A percentile compares a stretch with the other conserved stretches of the same genome.
Evolutionary conservation across 2,113 vertebrate genomes (phyloP).

Genomic region (Phyllostomus discolor): DNA sequence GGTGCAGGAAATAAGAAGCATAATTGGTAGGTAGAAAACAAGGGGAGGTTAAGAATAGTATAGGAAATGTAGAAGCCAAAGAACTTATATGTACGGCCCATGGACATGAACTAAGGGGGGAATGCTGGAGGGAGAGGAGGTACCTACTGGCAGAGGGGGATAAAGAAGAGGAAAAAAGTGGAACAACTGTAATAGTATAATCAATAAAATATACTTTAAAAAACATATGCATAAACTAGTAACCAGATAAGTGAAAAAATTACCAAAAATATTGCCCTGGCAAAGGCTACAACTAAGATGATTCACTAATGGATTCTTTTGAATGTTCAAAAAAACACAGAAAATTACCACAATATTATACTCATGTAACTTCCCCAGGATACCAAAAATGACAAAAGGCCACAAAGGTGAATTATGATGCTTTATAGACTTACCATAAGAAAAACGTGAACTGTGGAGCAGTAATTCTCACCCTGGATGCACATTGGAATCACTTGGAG

Average conservation of each 20-base stretch:
- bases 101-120: too few relatives aligned
- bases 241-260: neutral
- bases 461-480: neutral
- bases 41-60: too few relatives aligned
- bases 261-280: neutral
- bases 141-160: too few relatives aligned
- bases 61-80: too few relatives aligned
- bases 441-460: neutral
- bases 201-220: neutral
- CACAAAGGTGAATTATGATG: neutral
- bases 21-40: too few relatives aligned
- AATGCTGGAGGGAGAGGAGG: too few relatives aligned
- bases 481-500: neutral
- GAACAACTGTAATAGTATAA: too few relatives aligned
- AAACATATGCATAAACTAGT: slow-evolving; percentile 13
- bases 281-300: neutral
- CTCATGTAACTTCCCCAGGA: neutral
- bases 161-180: too few relatives aligned
- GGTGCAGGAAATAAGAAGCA: too few relatives aligned
- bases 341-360: neutral
- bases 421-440: neutral
- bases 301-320: neutral
- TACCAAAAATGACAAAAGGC: neutral
- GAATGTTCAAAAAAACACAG: neutral
- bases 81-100: too few relatives aligned